phyloP scores from a whole-genome alignment of 2,888 invertebrate species.

The Pseudoips prasinana region DNA sequence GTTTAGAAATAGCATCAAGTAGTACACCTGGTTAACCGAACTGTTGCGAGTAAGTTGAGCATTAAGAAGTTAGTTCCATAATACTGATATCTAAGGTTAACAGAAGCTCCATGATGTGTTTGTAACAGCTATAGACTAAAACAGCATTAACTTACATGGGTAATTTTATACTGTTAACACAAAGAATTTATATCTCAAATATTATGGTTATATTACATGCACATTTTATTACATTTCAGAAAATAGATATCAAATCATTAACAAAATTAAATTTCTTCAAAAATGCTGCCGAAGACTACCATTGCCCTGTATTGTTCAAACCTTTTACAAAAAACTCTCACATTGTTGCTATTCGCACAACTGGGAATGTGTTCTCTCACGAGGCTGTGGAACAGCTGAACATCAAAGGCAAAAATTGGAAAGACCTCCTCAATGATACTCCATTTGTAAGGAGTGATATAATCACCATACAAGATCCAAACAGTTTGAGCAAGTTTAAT shows the following conservation, averaged over 20 bases:
- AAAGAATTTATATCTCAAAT: too few relatives aligned
- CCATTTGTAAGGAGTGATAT: constrained; percentile 94
- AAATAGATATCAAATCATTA: constrained; percentile 90
- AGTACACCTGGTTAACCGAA: too few relatives aligned
- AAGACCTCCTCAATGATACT: constrained; percentile 94
- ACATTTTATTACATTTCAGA: constrained; percentile 66
- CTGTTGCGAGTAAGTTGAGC: too few relatives aligned
- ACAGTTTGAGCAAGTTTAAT: constrained; percentile 95
- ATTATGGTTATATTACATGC: too few relatives aligned
- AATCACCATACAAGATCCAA: constrained; percentile 95
- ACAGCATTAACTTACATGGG: too few relatives aligned
- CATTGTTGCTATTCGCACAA: constrained; percentile 93
- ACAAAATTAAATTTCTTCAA: constrained; percentile 94
- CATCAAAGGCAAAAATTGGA: constrained; percentile 96
- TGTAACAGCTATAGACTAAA: too few relatives aligned
- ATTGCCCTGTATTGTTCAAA: constrained; percentile 97
- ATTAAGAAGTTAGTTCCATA: too few relatives aligned
- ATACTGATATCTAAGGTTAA: too few relatives aligned
- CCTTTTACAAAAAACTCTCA: constrained; percentile 96
- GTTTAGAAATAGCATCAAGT: too few relatives aligned
- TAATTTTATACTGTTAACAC: too few relatives aligned
- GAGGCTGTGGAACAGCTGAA: constrained; percentile 98
- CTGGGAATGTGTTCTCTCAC: constrained; percentile 97
- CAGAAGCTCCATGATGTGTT: too few relatives aligned
- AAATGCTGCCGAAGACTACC: constrained; percentile 91